These are phyloP conservation scores for Pteropus rufus DNA, from an alignment of 2,797 vertebrate species.

Conservation along the genomic window DNA sequence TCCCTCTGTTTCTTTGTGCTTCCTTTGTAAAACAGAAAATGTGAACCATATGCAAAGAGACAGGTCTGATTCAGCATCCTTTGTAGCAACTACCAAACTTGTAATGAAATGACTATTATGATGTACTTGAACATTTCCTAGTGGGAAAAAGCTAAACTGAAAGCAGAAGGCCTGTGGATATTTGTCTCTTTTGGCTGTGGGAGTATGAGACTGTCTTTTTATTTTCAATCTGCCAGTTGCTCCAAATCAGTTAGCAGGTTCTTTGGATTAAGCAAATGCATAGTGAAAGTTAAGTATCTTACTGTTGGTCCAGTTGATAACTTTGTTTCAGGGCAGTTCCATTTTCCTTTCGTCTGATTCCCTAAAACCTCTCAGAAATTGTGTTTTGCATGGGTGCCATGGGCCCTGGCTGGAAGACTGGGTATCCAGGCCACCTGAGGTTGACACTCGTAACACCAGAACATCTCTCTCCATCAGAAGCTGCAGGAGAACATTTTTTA, in stretches of 20 bases:
- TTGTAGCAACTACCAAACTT: not conserved
- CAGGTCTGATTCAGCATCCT: not conserved
- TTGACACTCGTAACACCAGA: not conserved
- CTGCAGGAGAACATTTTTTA: not conserved
- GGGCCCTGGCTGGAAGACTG: not conserved
- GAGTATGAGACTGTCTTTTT: not conserved
- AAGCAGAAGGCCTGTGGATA: not conserved
- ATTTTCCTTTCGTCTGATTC: not conserved
- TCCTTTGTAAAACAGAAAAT: slow-evolving; percentile 22
- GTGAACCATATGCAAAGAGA: not conserved
- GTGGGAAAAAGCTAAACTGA: not conserved
- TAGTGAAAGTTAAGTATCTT: not conserved
- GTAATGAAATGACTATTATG: not conserved
- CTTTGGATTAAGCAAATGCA: not conserved
- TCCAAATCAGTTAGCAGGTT: not conserved
- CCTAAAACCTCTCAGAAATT: not conserved
- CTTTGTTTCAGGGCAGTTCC: not conserved
- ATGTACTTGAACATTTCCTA: not conserved
- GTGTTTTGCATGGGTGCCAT: not conserved
- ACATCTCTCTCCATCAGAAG: not conserved
- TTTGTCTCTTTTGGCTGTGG: not conserved
- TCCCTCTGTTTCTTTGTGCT: not conserved
- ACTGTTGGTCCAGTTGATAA: not conserved
- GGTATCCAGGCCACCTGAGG: not conserved
- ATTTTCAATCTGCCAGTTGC: not conserved